Percentiles rank a stretch among this genome's conserved stretches.
phyloP scores from a whole-genome alignment of 2,797 vertebrate species.

The Pipistrellus pipistrellus region DNA sequence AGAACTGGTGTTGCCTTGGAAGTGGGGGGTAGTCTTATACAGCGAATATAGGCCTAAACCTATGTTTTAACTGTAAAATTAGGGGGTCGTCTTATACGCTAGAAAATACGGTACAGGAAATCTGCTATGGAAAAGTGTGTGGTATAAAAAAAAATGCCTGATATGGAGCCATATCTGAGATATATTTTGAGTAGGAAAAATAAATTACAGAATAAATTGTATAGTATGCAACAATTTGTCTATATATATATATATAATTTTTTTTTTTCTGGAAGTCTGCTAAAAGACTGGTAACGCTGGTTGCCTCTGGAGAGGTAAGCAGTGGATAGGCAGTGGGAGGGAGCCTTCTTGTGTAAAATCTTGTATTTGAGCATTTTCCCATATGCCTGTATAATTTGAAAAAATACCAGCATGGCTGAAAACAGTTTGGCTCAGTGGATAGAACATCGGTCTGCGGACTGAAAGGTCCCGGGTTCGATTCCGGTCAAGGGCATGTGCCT shows the following conservation, averaged over 20 bases:
- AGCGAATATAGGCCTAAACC: too few relatives aligned
- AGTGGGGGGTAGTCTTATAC: too few relatives aligned
- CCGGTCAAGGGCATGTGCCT: too few relatives aligned
- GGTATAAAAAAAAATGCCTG: neutral
- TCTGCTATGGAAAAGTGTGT: neutral
- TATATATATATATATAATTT: neutral
- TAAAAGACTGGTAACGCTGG: neutral
- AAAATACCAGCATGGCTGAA: neutral
- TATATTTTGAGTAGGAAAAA: neutral
- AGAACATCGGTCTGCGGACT: too few relatives aligned
- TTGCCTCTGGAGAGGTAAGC: neutral
- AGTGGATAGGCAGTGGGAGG: neutral
- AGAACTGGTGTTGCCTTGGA: too few relatives aligned
- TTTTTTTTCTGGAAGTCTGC: conserved; percentile 38
- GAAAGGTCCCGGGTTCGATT: too few relatives aligned
- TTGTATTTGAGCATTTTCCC: neutral
- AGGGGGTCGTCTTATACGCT: too few relatives aligned
- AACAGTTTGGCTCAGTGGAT: too few relatives aligned
- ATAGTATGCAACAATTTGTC: neutral
- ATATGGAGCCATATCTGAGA: neutral
- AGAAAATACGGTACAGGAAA: neutral
- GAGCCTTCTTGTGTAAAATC: neutral
- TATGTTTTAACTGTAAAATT: too few relatives aligned
- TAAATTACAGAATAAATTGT: neutral
- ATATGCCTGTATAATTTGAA: neutral